phyloP scores from a whole-genome alignment of 2,888 invertebrate genomes.

The Hedya salicella region DNA sequence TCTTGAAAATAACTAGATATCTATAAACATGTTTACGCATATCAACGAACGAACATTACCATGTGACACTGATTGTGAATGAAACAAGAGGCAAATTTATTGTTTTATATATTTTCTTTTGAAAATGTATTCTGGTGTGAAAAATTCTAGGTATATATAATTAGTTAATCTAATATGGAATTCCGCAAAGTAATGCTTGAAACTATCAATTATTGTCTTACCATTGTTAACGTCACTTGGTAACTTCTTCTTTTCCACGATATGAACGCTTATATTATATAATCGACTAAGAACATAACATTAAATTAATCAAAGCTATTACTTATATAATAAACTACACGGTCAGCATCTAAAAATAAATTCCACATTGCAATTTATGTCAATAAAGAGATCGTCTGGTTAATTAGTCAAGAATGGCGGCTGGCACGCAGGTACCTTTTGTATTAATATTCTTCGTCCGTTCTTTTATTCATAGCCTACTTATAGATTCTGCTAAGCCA shows the following conservation, averaged over 20 bases:
- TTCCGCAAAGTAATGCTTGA: too few relatives aligned
- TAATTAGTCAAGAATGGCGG: slow-evolving; percentile 23
- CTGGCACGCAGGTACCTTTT: slow-evolving; percentile 6
- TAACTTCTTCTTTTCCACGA: not conserved
- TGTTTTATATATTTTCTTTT: too few relatives aligned
- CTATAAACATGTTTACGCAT: too few relatives aligned
- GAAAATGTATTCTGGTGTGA: too few relatives aligned
- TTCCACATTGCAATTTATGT: slow-evolving; percentile 29
- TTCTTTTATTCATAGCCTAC: slow-evolving; percentile 1
- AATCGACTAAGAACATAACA: not conserved
- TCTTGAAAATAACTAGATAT: too few relatives aligned
- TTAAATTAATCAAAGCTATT: not conserved
- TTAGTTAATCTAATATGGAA: too few relatives aligned
- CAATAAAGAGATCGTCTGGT: slow-evolving; percentile 31
- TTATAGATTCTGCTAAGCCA: not conserved
- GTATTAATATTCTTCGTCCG: slow-evolving; percentile 7
- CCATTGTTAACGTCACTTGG: not conserved
- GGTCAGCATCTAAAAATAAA: slow-evolving; percentile 22
- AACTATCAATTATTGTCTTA: too few relatives aligned
- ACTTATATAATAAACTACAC: not conserved
- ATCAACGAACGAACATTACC: too few relatives aligned
- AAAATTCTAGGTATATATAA: too few relatives aligned
- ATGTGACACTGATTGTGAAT: too few relatives aligned
- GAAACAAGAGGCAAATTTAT: too few relatives aligned
- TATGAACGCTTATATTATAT: not conserved